Evolutionary conservation across 2,797 vertebrate species (phyloP), one percentile per base, ranked within the genome.

Genomic region (Micromesistius poutassou): DNA sequence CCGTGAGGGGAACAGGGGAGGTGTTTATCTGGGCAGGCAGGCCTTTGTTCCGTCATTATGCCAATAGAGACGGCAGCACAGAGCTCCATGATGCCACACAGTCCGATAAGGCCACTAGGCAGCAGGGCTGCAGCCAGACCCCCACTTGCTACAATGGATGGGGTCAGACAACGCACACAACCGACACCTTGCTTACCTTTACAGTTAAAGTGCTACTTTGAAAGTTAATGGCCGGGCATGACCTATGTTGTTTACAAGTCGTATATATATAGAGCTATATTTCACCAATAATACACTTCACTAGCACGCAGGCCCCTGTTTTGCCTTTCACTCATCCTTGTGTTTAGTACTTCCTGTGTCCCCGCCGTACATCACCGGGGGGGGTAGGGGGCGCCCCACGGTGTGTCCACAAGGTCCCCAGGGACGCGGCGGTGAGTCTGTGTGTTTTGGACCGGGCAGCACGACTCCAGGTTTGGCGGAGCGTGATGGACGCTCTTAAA

Each of bases 11-110:
- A 87, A 84, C 80, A 88, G 86, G 88, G 88, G 82, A 85, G 87
- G 85, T 77, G 86, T 91, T 93, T 93, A 93, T 93, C 89, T 92
- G 82, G 81, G 86, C 85, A 91, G 89, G 88, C 91, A 92, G 90
- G 89, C 88, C 83, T 87, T n/a, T 81, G 80, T 83, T 90, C 83
- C 85, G 85, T 90, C 89, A 87, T 83, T 83, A 73, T 87, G 85
- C 89, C 91, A 93, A 84, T 86, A 85, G 83, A 93, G 90, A 91
- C 87, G 19, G 85, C 87, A 83, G 83, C 85, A 82, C 82, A 86
- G 84, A 80, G 86, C 82, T 76, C 38, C 74, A 84, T 35, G 33
- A 5, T 79, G 77, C 85, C 89, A 87, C 82, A 76, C 82, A 84
- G 88, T 78, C 83, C 87, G 90, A 94, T 93, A 93, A 93, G 85